Base-by-base conservation (phyloP, 2,113 vertebrate genomes). In the Caranx melampygus region DNA sequence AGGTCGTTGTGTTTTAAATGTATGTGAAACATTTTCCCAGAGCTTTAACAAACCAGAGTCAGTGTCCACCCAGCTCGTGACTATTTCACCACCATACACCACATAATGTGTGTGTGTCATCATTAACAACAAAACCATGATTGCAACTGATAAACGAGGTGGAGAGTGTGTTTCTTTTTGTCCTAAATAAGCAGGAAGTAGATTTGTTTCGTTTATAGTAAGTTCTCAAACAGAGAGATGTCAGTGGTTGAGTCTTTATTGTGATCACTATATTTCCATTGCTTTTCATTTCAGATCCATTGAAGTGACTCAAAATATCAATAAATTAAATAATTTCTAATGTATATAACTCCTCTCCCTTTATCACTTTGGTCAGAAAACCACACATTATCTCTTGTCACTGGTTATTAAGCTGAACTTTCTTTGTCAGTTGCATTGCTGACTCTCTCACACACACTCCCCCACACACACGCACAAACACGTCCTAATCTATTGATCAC, bases 331-430 rank as follows among this genome's bases (percentile, higher is more conserved):
- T 47, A 9, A 51, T 49, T 37, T 37, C 37, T 66, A 42, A 18
- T 75, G 57, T 74, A 69, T 59, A 52, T 37, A 51, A 34, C 58
- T 21, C 6, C 13, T 79, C 15, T 45, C 42, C 59, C 71, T 61
- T 9, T 26, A 1, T 59, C 20, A 47, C 20, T 68, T n/a, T 34
- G 34, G 55, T 16, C 15, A 61, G n/a, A n/a, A 31, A 11, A 42
- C 58, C 4, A 31, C 55, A 44, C 6, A 26, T 15, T 18, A 18
- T 66, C 65, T 42, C 3, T 3, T 1, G 3, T 16, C 40, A 5
- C 45, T 2, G 20, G 3, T 15, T 49, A 72, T 75, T 26, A 40
- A 59, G 34, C 26, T 66, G 35, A 75, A 75, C 66, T 65, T n/a
- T 58, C 13, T n/a, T 61, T 20, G 40, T 12, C 12, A 6, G 55